These are phyloP conservation scores for Gouania willdenowi DNA, from an alignment of 2,797 vertebrate species.

Conservation along the genomic window DNA sequence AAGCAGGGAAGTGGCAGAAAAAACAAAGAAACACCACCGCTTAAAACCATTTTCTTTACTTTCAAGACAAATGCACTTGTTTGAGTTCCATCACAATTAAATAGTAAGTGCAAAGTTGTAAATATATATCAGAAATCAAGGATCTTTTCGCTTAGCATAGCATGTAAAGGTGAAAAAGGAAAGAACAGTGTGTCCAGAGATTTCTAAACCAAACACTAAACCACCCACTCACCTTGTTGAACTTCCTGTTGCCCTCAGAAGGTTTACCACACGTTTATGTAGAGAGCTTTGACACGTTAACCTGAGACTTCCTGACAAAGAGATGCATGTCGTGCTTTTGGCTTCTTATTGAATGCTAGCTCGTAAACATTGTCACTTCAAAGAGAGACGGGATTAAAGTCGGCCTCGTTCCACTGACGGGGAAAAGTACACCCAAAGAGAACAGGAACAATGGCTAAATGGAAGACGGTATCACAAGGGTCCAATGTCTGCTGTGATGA, in stretches of 20 bases:
- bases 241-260: conserved; percentile 22
- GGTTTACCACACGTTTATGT: conserved; percentile 34
- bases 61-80: too few species aligned
- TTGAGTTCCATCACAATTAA: conserved; percentile 7
- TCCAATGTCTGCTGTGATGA: conserved; percentile 76
- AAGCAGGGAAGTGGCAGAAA: conserved; percentile 23
- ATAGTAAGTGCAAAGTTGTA: too few species aligned
- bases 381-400: conserved; percentile 72
- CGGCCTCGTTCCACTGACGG: conserved; percentile 61
- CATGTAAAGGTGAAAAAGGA: too few species aligned
- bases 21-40: conserved; percentile 49
- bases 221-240: conserved; percentile 6
- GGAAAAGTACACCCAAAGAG: conserved; percentile 49
- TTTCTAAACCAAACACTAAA: conserved; percentile 2
- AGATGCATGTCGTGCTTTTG: conserved; percentile 49
- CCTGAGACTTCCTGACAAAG: conserved; percentile 39
- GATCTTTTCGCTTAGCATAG: too few species aligned
- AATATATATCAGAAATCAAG: conserved; percentile 58
- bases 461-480: conserved; percentile 69
- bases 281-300: conserved; percentile 24
- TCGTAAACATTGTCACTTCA: conserved; percentile 73
- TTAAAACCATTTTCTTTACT: background rate
- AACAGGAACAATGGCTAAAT: conserved; percentile 71
- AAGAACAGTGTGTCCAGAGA: too few species aligned
- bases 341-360: conserved; percentile 67